A percentile compares a stretch with the other conserved stretches of the same genome.
Evolutionary conservation across 2,113 vertebrate species (phyloP).

Genomic region (Nicator chloris): DNA sequence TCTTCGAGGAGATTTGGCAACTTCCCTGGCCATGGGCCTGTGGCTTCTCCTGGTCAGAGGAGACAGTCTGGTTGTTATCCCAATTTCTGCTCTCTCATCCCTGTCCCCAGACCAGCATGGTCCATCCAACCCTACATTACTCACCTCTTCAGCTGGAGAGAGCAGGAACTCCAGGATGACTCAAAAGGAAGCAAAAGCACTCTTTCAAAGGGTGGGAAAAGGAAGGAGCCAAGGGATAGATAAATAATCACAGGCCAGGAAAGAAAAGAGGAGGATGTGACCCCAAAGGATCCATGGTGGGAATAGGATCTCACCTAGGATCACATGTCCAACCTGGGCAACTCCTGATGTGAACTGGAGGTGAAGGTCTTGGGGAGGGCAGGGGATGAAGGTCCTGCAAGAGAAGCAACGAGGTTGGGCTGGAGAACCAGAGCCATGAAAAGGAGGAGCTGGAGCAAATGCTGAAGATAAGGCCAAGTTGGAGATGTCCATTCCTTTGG

Average conservation of each 20-base stretch:
- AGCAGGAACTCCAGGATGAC: not conserved
- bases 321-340: not conserved
- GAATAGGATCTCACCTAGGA: not conserved
- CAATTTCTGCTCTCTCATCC: not conserved
- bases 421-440: not conserved
- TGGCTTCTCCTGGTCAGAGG: not conserved
- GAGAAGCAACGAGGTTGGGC: accelerated
- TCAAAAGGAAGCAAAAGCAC: constrained; percentile 3
- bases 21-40: not conserved
- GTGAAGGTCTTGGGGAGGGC: not conserved
- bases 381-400: not conserved
- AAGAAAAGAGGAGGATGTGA: constrained; percentile 10
- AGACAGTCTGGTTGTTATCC: not conserved
- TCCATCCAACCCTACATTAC: not conserved
- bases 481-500: not conserved
- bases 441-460: not conserved
- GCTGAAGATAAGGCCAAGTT: not conserved
- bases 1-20: not conserved
- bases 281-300: not conserved
- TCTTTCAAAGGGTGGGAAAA: constrained; percentile 40
- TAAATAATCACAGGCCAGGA: constrained; percentile 12
- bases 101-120: accelerated
- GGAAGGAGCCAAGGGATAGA: not conserved
- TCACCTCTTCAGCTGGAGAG: not conserved
- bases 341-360: not conserved